These are phyloP conservation scores for Anabas testudineus DNA, from an alignment of 2,797 vertebrate genomes.

Conservation along the genomic window DNA sequence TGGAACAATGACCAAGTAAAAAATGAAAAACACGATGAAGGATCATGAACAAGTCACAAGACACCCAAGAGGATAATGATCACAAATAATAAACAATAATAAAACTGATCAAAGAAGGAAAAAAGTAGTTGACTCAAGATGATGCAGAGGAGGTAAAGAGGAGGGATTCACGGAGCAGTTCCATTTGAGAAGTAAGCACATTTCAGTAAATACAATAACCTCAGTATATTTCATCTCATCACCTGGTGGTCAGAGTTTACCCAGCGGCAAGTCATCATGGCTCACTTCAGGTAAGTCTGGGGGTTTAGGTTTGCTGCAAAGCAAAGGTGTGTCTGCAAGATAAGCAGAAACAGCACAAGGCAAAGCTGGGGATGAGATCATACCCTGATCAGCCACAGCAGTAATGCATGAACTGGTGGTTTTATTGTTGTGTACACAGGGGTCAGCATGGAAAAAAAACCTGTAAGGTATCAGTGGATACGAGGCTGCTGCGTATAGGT, in stretches of 20 bases:
- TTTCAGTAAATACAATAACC: conserved; percentile 51
- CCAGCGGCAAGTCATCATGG: conserved; percentile 26
- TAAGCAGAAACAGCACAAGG: conserved; percentile 56
- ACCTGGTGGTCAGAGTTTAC: conserved; percentile 45
- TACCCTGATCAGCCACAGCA: neutral
- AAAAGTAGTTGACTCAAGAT: conserved; percentile 18
- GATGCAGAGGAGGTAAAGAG: neutral
- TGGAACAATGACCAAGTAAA: conserved; percentile 39
- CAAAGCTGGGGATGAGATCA: conserved; percentile 39
- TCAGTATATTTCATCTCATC: conserved; percentile 54
- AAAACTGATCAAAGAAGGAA: conserved; percentile 47
- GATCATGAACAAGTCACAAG: conserved; percentile 37
- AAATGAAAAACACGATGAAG: conserved; percentile 42
- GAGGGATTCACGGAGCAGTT: conserved; percentile 2
- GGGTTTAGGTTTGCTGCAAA: conserved; percentile 53
- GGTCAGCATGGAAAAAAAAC: too few species aligned
- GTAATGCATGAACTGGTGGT: too few species aligned
- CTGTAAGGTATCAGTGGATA: too few species aligned
- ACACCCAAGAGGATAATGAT: conserved; percentile 17
- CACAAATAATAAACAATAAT: too few species aligned
- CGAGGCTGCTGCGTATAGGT: too few species aligned
- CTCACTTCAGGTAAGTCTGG: conserved; percentile 26
- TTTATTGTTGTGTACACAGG: too few species aligned
- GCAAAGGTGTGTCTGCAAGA: conserved; percentile 65
- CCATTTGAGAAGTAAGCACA: conserved; percentile 45